Percentiles rank a stretch among this genome's conserved stretches.
phyloP scores from a whole-genome alignment of 2,888 invertebrate species.

The Ecdyonurus torrentis region DNA sequence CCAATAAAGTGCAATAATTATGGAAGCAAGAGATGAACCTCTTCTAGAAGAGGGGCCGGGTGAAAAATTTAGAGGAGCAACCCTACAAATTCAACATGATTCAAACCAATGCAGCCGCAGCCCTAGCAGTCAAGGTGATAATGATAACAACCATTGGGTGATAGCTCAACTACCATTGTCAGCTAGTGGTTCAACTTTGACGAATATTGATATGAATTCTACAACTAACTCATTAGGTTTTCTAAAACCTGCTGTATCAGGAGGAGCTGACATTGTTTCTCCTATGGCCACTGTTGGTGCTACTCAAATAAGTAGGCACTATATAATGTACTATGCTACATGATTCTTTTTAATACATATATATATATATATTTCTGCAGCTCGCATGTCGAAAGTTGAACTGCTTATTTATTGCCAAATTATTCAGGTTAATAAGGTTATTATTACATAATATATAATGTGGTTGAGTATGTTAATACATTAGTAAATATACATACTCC shows the following conservation, averaged over 20 bases:
- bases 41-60: conserved; percentile 12
- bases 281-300: conserved; percentile 21
- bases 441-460: too few species aligned
- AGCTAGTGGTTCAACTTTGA: conserved; percentile 1
- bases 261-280: conserved; percentile 21
- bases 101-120: conserved; percentile 11
- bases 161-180: conserved; percentile 10
- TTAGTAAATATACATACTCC: too few species aligned
- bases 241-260: conserved; percentile 16
- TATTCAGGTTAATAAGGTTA: too few species aligned
- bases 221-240: neutral
- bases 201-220: neutral
- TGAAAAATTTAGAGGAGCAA: conserved; percentile 18
- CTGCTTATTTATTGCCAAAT: neutral
- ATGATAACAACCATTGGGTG: conserved; percentile 5
- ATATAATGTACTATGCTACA: too few species aligned
- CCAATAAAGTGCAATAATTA: too few species aligned
- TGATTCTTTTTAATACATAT: too few species aligned
- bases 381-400: neutral
- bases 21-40: neutral
- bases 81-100: conserved; percentile 18
- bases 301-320: conserved; percentile 23
- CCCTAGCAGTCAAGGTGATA: conserved; percentile 11
- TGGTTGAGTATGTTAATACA: too few species aligned
- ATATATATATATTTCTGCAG: too few species aligned